Percentiles rank a stretch among this genome's conserved stretches.
Conservation (phyloP, 2,888 invertebrate species). For the Oscheius sp. region DNA sequence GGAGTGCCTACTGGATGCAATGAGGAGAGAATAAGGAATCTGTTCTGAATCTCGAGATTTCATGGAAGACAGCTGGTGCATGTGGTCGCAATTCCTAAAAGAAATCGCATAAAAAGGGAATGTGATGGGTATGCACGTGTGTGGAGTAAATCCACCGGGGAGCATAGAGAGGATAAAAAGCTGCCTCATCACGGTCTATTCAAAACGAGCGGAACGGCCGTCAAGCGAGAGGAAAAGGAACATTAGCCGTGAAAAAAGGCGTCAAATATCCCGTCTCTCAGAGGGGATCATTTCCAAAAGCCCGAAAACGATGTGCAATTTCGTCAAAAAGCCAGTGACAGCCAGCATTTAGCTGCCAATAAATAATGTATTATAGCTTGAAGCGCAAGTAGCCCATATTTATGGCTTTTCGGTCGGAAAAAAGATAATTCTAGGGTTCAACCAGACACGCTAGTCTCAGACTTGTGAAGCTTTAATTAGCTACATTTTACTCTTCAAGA, state of each 20-base stretch:
- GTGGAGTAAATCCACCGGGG: background rate
- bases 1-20: background rate
- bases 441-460: no score
- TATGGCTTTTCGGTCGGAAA: background rate
- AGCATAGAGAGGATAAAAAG: background rate
- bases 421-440: no score
- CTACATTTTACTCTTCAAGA: no score
- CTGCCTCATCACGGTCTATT: constrained; percentile 1
- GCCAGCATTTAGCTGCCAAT: constrained; percentile 23
- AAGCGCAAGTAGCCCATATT: background rate
- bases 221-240: background rate
- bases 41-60: no score
- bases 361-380: constrained; percentile 16
- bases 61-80: constrained; percentile 1
- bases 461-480: no score
- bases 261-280: background rate
- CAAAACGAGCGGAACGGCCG: no score
- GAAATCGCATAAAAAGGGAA: background rate
- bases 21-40: background rate
- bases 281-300: background rate
- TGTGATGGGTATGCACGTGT: background rate
- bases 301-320: constrained; percentile 29
- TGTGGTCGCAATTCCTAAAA: background rate
- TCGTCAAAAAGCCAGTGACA: constrained; percentile 16
- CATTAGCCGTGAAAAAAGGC: background rate